Percentiles rank a stretch among this genome's conserved stretches.
Conservation (phyloP, 2,797 vertebrate species). For the Pseudomugil tenellus region DNA sequence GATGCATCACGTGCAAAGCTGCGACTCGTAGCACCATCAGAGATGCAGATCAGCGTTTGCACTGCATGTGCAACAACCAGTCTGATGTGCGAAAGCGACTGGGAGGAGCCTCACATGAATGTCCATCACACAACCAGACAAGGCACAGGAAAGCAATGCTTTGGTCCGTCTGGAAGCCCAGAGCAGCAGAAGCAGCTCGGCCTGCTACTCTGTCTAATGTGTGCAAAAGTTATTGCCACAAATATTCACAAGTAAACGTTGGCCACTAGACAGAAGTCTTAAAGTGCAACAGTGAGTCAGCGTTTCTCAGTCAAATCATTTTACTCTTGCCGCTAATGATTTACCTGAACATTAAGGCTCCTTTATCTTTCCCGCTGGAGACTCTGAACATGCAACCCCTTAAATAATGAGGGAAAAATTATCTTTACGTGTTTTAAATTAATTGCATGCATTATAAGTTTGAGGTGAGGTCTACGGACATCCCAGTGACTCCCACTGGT, state of each 20-base stretch:
- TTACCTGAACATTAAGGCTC: conserved; percentile 23
- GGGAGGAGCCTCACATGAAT: background rate
- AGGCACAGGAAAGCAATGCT: conserved; percentile 47
- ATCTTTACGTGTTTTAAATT: conserved; percentile 3
- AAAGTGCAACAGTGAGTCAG: conserved; percentile 40
- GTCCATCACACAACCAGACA: conserved; percentile 9
- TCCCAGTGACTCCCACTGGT: conserved; percentile 4
- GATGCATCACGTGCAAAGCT: background rate
- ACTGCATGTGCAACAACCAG: conserved; percentile 3
- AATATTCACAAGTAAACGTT: conserved; percentile 13
- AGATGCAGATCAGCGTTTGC: background rate
- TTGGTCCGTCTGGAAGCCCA: conserved; percentile 44
- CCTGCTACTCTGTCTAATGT: background rate
- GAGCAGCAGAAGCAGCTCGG: conserved; percentile 16
- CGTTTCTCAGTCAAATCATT: conserved; percentile 1
- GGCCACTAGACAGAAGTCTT: conserved; percentile 32
- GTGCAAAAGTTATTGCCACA: background rate
- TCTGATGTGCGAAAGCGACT: background rate
- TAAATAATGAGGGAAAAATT: background rate
- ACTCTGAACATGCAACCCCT: background rate
- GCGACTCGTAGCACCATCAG: background rate
- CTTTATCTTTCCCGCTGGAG: background rate
- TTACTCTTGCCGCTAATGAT: background rate
- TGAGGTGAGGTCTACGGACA: background rate
- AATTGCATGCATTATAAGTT: background rate